Base-by-base conservation (phyloP, 2,797 vertebrate genomes). In the Aeoliscus strigatus region DNA sequence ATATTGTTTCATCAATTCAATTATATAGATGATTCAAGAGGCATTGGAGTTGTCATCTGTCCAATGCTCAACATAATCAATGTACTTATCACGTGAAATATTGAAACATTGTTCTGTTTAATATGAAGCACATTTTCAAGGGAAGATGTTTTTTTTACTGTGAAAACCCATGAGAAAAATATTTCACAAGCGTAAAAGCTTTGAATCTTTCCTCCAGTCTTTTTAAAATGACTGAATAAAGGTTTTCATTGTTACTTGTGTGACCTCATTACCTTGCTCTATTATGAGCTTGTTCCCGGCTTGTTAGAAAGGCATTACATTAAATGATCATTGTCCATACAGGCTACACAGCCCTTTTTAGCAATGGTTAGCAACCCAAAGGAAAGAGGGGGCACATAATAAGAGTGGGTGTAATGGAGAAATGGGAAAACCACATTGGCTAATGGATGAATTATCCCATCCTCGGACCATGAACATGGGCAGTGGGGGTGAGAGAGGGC, bases 271-370 rank as follows among this genome's bases (percentile, higher is more conserved):
- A 74, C 59, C 26, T 6, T 8, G 42, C 60, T 59, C 50, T 54
- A 62, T 64, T 45, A 66, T 64, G 36, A 60, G 31, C 41, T 57
- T 39, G 42, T 70, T 65, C 25, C 44, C 36, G 50, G 58, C 66
- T 74, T 64, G 60, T 77, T 75, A 58, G 45, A 60, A 65, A 66
- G 48, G 38, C 38, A 64, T 71, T 66, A 67, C 14, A 50, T 35
- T 52, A 57, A 67, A 71, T 55, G 38, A 51, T 51, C 49, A 43
- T 55, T 66, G 39, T 33, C 27, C 25, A 31, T 46, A 41, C 30
- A 26, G 24, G 36, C 42, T 52, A 29, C 37, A 21, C 13, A 23
- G 3, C 41, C 27, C 42, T 57, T 53, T 44, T 35, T 41, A 5
- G 26, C 60, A 51, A 51, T 4, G 6, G 45, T 47, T 54, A 37